phyloP scores from a whole-genome alignment of 2,113 vertebrate species.

The Rhagologus leucostigma region DNA sequence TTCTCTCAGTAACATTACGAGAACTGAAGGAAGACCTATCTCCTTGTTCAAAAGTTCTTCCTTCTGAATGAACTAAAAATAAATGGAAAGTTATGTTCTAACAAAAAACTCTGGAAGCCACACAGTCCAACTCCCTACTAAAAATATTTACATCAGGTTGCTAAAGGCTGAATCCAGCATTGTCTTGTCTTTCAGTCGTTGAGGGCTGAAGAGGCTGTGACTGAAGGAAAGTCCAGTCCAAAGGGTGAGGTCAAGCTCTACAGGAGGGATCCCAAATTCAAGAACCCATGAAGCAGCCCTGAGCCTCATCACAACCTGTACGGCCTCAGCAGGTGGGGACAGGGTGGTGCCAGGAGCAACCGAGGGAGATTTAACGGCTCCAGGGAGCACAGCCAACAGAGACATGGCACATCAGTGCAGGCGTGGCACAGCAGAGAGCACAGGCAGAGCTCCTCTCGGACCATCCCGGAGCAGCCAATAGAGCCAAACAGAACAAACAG shows the following conservation, averaged over 20 bases:
- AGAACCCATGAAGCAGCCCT: background rate
- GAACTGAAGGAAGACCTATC: background rate
- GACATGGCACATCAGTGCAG: rapidly evolving
- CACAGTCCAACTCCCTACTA: background rate
- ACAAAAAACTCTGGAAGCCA: background rate
- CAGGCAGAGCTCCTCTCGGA: background rate
- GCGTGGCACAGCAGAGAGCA: rapidly evolving
- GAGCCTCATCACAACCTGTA: background rate
- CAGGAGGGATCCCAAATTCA: background rate
- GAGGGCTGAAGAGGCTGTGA: background rate
- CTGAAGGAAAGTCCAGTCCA: background rate
- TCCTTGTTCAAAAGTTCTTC: background rate
- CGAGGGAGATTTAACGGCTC: background rate
- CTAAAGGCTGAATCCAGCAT: background rate
- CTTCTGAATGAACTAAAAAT: background rate
- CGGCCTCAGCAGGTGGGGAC: rapidly evolving
- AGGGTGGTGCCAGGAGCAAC: background rate
- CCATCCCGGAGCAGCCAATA: too few relatives aligned
- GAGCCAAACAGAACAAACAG: background rate
- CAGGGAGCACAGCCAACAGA: background rate
- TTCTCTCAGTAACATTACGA: background rate
- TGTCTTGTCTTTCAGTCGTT: background rate
- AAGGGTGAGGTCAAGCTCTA: background rate
- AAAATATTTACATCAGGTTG: background rate
- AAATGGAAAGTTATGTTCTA: background rate